Conservation (phyloP, 2,113 vertebrate genomes). For the Cyprinodon variegatus region DNA sequence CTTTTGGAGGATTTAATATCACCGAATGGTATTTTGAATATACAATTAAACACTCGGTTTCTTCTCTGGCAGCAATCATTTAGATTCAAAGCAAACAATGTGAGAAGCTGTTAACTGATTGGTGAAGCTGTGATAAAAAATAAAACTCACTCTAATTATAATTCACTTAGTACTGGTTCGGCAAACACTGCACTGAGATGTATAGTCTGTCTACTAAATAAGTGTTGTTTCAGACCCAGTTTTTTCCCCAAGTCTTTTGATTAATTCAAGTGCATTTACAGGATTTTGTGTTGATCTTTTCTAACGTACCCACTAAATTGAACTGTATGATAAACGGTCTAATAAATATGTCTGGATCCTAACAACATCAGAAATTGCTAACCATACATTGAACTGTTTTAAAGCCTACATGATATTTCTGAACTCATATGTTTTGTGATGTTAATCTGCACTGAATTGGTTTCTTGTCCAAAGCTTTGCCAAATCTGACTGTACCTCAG, state of each 20-base stretch:
- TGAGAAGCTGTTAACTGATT: not conserved
- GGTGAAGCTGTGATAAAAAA: conserved; percentile 6
- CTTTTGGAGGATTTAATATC: conserved; percentile 8
- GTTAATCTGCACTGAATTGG: conserved; percentile 44
- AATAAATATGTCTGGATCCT: conserved; percentile 6
- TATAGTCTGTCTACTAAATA: not conserved
- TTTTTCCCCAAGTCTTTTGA: not conserved
- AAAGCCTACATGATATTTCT: not conserved
- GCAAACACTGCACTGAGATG: not conserved
- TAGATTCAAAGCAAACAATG: not conserved
- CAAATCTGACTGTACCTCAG: conserved; percentile 39
- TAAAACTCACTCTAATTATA: conserved; percentile 10
- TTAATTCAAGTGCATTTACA: not conserved
- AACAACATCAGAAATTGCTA: not conserved
- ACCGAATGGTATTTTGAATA: conserved; percentile 11
- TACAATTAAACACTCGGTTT: conserved; percentile 3
- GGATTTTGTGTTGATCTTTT: not conserved
- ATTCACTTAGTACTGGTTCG: not conserved
- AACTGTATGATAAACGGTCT: not conserved
- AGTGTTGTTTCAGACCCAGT: not conserved
- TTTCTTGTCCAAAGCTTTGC: conserved; percentile 27
- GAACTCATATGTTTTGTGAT: conserved; percentile 19
- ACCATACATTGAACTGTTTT: not conserved
- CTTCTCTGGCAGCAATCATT: conserved; percentile 5
- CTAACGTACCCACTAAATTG: not conserved